These are phyloP conservation scores for Holacanthella duospinosa DNA, from an alignment of 2,888 invertebrate genomes.

Conservation along the genomic window DNA sequence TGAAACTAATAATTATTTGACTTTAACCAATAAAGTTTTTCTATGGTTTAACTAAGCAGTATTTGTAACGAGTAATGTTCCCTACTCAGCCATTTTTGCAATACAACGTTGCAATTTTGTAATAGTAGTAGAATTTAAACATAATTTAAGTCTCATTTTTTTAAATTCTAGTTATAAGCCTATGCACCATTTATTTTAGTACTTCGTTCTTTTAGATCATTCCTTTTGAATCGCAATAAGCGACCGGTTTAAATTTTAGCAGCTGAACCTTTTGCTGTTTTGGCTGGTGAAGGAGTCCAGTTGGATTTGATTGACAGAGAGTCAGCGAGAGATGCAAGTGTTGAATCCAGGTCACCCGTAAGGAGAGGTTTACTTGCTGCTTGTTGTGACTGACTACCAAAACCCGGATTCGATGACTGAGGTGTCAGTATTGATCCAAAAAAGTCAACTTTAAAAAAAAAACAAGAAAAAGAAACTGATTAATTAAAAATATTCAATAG, in stretches of 20 bases:
- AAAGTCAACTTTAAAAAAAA: slow-evolving; percentile 52
- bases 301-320: slow-evolving; percentile 67
- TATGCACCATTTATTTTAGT: neutral
- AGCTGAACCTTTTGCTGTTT: slow-evolving; percentile 30
- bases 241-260: neutral
- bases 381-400: slow-evolving; percentile 28
- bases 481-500: neutral
- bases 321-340: slow-evolving; percentile 83
- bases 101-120: neutral
- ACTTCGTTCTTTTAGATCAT: neutral
- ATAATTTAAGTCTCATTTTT: neutral
- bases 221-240: neutral
- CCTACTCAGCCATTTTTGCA: neutral
- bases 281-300: slow-evolving; percentile 35
- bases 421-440: slow-evolving; percentile 62
- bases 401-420: slow-evolving; percentile 40
- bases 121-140: neutral
- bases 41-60: no score
- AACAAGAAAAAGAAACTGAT: neutral
- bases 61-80: no score
- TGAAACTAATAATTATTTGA: no score
- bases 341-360: slow-evolving; percentile 86
- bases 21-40: no score
- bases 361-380: slow-evolving; percentile 58
- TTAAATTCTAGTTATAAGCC: neutral